Evolutionary conservation across 2,113 vertebrate genomes (phyloP), one percentile per base, ranked within the genome.

Genomic region (Axis porcinus): DNA sequence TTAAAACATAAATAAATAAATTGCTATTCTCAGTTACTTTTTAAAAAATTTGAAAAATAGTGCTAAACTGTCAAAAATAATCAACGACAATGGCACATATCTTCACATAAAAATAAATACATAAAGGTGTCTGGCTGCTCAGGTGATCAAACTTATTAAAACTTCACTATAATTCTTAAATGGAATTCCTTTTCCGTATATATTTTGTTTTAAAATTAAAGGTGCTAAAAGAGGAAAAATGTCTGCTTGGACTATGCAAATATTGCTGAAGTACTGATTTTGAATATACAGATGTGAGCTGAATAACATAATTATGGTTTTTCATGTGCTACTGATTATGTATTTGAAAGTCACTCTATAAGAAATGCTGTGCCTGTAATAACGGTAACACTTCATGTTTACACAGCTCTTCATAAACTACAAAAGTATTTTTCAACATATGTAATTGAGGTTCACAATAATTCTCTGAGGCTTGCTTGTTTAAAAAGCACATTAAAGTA

Each of bases 401-500:
- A 45, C 33, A 74, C 28, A 85, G 25, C 28, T 97, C 78, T 94
- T 95, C 40, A 93, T 81, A 96, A 85, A 40, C 81, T 62, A 6
- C 57, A 43, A 58, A 96, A 76, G 8, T 57, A 76, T 91, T 94
- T 94, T 95, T 95, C 74, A 94, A 83, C 33, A 91, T 30, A 36
- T 43, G 45, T 93, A 90, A 81, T 40, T 88, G 43, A 87, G 33
- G 76, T 60, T 97, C 50, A 57, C 28, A 83, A 40, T 79, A 92
- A 91, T 96, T 90, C 70, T 95, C 6, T 54, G 64, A 94, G 54
- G 47, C 16, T 85, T 81, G 47, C 9, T 93, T 90, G 25, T 52
- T 94, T 86, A 94, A 92, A 86, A 97, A 57, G 33, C n/a, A 19
- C 55, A 30, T 96, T 96, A 94, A 92, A 87, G 30, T 54, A 9